These are phyloP conservation scores for Diplodus puntazzo DNA, from an alignment of 2,797 vertebrate genomes.

Conservation along the genomic window DNA sequence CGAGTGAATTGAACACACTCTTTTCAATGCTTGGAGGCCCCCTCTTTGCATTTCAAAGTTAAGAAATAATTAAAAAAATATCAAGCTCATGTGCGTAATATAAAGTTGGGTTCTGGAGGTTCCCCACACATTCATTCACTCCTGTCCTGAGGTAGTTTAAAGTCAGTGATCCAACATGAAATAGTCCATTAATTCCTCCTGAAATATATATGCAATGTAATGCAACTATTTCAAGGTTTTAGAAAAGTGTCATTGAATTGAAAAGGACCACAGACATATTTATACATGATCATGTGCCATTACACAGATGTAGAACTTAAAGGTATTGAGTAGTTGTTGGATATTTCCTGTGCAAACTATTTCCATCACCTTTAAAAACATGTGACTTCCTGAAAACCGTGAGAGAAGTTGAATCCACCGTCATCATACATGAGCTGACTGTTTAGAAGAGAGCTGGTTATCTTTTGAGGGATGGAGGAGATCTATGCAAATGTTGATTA, in stretches of 20 bases:
- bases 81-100: no score
- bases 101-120: background rate
- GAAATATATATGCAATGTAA: no score
- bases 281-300: background rate
- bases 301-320: background rate
- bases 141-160: no score
- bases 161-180: no score
- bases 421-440: background rate
- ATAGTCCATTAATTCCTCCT: no score
- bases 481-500: background rate
- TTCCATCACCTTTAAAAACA: background rate
- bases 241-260: background rate
- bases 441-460: background rate
- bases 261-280: background rate
- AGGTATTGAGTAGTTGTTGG: no score
- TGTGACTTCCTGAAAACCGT: background rate
- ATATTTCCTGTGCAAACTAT: background rate
- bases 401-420: background rate
- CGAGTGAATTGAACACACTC: no score
- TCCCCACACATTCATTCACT: background rate
- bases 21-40: no score
- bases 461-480: slow-evolving; percentile 11
- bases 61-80: no score
- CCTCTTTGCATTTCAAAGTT: no score
- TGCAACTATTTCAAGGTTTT: no score